Base-by-base conservation (phyloP, 2,113 vertebrate genomes). In the Parotia lawesii region DNA sequence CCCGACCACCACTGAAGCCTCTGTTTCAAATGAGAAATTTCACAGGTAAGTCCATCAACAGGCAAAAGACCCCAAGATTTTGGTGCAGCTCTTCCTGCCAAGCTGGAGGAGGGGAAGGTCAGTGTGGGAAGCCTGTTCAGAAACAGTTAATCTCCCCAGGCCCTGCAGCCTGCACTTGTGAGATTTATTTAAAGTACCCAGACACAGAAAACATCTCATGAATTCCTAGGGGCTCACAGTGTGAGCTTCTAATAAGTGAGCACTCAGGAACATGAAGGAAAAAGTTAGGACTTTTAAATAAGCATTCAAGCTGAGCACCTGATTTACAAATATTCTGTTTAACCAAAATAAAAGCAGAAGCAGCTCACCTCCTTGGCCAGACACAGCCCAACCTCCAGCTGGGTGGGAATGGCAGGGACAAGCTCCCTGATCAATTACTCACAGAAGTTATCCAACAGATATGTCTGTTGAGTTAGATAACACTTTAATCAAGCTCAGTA, bases 181-280 rank as follows among this genome's bases (percentile, higher is more conserved):
- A 80, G 72, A 38, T 90, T 47, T 60, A 44, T 61, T 71, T 64
- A 13, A 81, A 90, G 48, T 57, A 48, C 54, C 29, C 31, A 56
- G 71, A 73, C 0, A 85, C 47, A 37, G 37, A 84, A 88, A 93
- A 88, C 53, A 90, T 17, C 53, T 90, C 51, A 44, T 35, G 33
- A 56, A 50, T 53, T 89, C 85, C 94, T 53, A 47, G 45, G 54
- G 88, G 25, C 66, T 93, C 95, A 76, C 74, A 76, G 77, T 58
- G 74, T 82, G 92, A 93, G 58, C 85, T 74, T 60, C 64, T 80
- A 94, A 64, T 64, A 86, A 95, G 31, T 14, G 65, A 84, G 65
- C 86, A 93, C 83, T 94, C 70, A 88, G 56, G 37, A 90, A 27
- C 57, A 64, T 60, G 77, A 67, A 11, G 22, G 62, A 22, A 76